Conservation (phyloP, 1,140 invertebrate species). For the Ips typographus region DNA sequence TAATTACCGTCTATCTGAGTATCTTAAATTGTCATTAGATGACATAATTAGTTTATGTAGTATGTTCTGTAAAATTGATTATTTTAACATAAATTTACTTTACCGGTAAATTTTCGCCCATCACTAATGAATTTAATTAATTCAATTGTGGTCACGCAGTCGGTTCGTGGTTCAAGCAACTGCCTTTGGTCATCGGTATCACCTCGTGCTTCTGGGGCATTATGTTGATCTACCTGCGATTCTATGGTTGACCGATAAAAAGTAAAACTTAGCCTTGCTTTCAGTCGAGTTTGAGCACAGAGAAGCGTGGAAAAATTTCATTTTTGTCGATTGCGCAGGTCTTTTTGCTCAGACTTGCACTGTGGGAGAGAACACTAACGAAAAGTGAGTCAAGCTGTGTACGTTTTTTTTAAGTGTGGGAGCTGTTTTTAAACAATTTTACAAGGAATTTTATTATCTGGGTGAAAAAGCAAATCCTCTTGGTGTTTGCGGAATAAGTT, state of each 20-base stretch:
- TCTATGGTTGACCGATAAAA: slow-evolving; percentile 48
- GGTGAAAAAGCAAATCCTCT: slow-evolving; percentile 30
- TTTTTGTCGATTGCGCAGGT: slow-evolving; percentile 6
- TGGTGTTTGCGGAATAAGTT: no score
- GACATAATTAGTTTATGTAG: no score
- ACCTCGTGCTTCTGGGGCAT: slow-evolving; percentile 73
- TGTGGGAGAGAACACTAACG: slow-evolving; percentile 25
- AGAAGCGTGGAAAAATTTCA: background rate
- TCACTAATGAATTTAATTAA: no score
- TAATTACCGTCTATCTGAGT: no score
- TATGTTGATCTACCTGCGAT: slow-evolving; percentile 58
- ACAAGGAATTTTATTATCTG: slow-evolving; percentile 11
- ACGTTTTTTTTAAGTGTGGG: slow-evolving; percentile 26
- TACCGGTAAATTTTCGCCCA: no score
- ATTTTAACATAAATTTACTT: no score
- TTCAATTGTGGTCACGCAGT: slow-evolving; percentile 44
- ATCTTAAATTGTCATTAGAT: no score
- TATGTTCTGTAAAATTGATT: no score
- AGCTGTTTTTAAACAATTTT: slow-evolving; percentile 29
- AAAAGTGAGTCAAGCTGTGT: slow-evolving; percentile 32
- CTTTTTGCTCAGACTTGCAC: slow-evolving; percentile 13
- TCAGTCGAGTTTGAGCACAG: background rate
- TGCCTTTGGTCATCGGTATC: slow-evolving; percentile 67
- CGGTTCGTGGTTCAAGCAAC: slow-evolving; percentile 54
- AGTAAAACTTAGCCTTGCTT: slow-evolving; percentile 35